Base-by-base conservation (phyloP, 2,797 vertebrate genomes). In the Helicolenus hilgendorfi region DNA sequence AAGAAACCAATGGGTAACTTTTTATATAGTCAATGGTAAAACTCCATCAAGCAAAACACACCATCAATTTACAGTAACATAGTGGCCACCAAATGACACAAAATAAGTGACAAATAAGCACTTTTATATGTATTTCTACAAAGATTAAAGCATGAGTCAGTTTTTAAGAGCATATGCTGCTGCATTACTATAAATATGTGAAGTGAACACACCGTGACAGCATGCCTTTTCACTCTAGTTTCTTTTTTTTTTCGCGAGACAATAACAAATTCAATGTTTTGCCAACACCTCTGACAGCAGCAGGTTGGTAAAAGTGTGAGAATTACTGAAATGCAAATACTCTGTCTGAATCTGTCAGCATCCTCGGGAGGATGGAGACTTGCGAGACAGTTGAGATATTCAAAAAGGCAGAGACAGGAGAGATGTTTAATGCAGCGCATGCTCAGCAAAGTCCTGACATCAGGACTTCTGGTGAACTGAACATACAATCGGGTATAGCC, bases 321-420 rank as follows among this genome's bases (percentile, higher is more conserved):
- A 91, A 80, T 86, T 75, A 86, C 75, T 88, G 85, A 65, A 36
- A 65, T 36, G 63, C n/a, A 65, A 87, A 88, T 90, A 64, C 49
- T 27, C 31, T 73, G 33, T 70, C 76, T 67, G 56, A 80, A 68
- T 81, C 35, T 75, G 83, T 79, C 76, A 65, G 73, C 68, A 45
- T 84, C 58, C 41, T 60, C 29, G 2, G 69, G 72, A 83, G 59
- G 73, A 69, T 72, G 75, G 63, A 79, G 83, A 68, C 73, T 65
- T 81, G 68, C n/a, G n/a, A 88, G 31, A 83, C 78, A 55, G 73
- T 73, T 14, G 4, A 41, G 45, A 86, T 76, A 65, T 70, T 85
- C n/a, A 77, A 70, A 92, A 20, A 62, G 76, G 72, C 70, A 55
- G 60, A 88, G 71, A 20, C 73, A 74, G 68, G 36, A 84, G 77